Conservation (phyloP, 1,140 invertebrate genomes). For the Drosophila ogumai region DNA sequence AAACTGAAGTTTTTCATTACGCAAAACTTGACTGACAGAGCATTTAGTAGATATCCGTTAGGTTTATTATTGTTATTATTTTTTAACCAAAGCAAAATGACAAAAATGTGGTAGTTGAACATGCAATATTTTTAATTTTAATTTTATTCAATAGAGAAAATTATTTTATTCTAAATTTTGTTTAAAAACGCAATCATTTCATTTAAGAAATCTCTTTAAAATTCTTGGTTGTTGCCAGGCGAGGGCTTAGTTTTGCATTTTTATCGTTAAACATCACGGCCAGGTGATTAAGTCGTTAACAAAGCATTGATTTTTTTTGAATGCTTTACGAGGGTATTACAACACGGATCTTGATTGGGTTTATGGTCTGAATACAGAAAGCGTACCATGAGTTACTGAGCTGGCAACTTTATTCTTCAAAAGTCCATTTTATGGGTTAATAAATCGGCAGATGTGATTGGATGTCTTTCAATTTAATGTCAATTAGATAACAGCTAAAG, state of each 20-base stretch:
- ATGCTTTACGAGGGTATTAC: conserved; percentile 38
- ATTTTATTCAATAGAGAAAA: too few relatives aligned
- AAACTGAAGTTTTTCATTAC: conserved; percentile 27
- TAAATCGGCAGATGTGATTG: neutral
- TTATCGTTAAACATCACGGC: conserved; percentile 45
- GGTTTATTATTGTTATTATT: conserved; percentile 9
- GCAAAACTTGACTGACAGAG: conserved; percentile 23
- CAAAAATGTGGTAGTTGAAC: neutral
- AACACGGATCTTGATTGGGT: conserved; percentile 19
- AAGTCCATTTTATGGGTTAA: neutral
- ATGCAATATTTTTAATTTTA: neutral
- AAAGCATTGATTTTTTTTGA: conserved; percentile 40
- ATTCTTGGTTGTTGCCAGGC: conserved; percentile 7
- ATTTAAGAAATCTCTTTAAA: conserved; percentile 12
- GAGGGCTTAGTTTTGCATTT: conserved; percentile 36
- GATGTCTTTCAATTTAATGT: neutral
- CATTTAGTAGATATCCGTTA: conserved; percentile 20
- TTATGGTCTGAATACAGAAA: conserved; percentile 21
- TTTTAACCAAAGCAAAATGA: neutral
- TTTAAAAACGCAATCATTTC: neutral
- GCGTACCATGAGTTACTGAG: conserved; percentile 8
- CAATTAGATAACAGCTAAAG: neutral
- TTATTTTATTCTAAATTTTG: neutral
- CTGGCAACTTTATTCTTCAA: neutral
- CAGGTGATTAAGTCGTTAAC: conserved; percentile 54